Conservation (phyloP, 35 echinoderm and acorn worm species). For the Hemicentrotus pulcherrimus region DNA sequence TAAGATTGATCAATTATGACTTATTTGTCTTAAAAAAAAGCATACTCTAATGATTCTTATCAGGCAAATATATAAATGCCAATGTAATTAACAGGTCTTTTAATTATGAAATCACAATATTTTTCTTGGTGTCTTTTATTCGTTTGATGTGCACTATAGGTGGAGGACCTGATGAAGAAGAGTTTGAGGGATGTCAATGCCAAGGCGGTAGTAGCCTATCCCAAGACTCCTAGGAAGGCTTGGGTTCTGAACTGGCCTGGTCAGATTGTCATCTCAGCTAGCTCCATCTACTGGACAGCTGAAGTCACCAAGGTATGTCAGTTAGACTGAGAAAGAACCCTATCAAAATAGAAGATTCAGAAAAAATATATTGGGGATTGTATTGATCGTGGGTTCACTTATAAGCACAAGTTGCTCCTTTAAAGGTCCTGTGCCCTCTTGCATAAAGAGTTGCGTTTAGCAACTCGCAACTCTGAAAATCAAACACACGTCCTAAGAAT, state of each 20-base stretch:
- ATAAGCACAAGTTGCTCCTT: no score
- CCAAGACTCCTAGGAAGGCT: slow-evolving; percentile 63
- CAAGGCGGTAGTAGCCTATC: slow-evolving; percentile 86
- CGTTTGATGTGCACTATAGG: slow-evolving; percentile 34
- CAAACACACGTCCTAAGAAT: no score
- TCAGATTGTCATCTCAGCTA: slow-evolving; percentile 87
- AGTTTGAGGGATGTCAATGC: slow-evolving; percentile 84
- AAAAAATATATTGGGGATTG: no score
- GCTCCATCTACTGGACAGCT: slow-evolving; percentile 91
- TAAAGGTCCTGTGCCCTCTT: no score
- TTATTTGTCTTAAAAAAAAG: no score
- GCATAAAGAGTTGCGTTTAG: no score
- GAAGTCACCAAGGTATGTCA: slow-evolving; percentile 82
- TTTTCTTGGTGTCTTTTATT: neutral
- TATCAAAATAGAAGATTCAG: neutral
- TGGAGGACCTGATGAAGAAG: slow-evolving; percentile 93
- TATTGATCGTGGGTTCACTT: no score
- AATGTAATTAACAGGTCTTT: neutral
- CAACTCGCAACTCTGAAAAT: no score
- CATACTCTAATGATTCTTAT: no score
- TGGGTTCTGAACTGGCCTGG: slow-evolving; percentile 97
- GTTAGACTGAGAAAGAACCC: neutral
- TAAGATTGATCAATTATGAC: no score
- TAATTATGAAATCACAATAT: neutral
- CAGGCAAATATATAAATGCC: neutral